These are phyloP conservation scores for Rana temporaria DNA, from an alignment of 2,113 vertebrate genomes.

Conservation along the genomic window DNA sequence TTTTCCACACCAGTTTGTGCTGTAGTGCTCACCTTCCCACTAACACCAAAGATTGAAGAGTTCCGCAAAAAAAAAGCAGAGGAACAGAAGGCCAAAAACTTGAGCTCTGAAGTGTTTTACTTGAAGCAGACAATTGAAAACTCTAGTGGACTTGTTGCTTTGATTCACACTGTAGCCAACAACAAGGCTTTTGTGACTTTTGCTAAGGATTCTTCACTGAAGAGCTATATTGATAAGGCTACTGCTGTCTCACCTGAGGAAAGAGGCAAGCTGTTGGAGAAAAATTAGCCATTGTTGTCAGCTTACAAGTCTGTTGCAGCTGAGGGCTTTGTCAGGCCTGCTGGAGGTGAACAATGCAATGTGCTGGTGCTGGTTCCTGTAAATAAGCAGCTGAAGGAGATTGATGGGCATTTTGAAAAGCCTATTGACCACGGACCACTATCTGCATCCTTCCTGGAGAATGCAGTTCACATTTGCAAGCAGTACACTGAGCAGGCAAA, in stretches of 20 bases:
- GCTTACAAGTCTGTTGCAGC: no score
- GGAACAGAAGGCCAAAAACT: conserved; percentile 77
- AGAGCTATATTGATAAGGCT: no score
- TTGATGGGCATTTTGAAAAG: conserved; percentile 89
- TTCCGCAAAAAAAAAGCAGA: conserved; percentile 88
- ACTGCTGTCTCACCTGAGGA: no score
- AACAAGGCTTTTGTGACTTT: no score
- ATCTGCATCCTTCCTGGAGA: conserved; percentile 84
- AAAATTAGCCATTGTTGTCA: no score
- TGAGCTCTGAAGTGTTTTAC: conserved; percentile 85
- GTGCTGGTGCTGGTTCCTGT: no score
- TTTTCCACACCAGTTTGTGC: conserved; percentile 87
- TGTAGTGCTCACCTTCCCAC: conserved; percentile 90
- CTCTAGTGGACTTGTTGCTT: conserved; percentile 92
- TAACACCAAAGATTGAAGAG: conserved; percentile 93
- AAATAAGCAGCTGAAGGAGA: no score
- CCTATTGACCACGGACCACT: conserved; percentile 87
- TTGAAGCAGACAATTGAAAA: conserved; percentile 91
- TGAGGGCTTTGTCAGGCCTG: no score
- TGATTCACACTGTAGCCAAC: no score
- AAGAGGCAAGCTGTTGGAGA: no score
- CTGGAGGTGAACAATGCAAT: no score
- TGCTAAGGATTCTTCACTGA: no score
- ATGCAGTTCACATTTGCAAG: conserved; percentile 89
- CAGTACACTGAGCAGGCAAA: conserved; percentile 91